phyloP scores from a whole-genome alignment of 2,113 vertebrate species.

The Gnathonemus longibarbis region DNA sequence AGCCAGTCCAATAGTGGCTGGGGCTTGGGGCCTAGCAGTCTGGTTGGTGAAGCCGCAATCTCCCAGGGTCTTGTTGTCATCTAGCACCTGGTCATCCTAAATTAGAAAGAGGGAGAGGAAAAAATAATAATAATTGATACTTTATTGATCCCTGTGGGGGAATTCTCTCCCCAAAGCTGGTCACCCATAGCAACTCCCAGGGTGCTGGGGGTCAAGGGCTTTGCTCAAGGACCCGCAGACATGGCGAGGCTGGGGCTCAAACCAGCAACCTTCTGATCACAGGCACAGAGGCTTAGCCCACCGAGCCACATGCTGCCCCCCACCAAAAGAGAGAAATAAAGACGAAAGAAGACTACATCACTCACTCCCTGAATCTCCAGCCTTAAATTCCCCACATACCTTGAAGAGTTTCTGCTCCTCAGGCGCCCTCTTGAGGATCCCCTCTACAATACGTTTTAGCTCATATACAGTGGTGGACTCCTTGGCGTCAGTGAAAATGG shows the following conservation, averaged over 20 bases:
- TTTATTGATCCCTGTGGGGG: too few relatives aligned
- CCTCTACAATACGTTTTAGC: constrained; percentile 68
- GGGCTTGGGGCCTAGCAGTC: constrained; percentile 69
- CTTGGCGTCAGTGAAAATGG: constrained; percentile 71
- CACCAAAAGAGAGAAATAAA: background rate
- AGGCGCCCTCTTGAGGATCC: constrained; percentile 65
- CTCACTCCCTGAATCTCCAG: background rate
- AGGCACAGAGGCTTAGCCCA: too few relatives aligned
- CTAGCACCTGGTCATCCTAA: constrained; percentile 68
- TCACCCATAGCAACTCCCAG: too few relatives aligned
- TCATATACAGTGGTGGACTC: constrained; percentile 68
- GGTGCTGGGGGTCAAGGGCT: too few relatives aligned
- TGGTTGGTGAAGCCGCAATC: constrained; percentile 73
- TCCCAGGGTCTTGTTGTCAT: constrained; percentile 66
- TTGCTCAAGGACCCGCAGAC: too few relatives aligned
- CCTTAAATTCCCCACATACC: constrained; percentile 35
- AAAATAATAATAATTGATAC: too few relatives aligned
- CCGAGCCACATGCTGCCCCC: too few relatives aligned
- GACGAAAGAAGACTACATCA: background rate
- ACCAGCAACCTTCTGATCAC: too few relatives aligned
- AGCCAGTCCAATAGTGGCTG: constrained; percentile 67
- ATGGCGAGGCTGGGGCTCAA: too few relatives aligned
- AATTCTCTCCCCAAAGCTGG: too few relatives aligned
- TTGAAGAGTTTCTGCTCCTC: constrained; percentile 72
- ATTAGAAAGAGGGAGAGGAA: background rate